A percentile compares a stretch with the other conserved stretches of the same genome.
Evolutionary conservation across 2,113 vertebrate species (phyloP).

Genomic region (Calyptomena viridis): DNA sequence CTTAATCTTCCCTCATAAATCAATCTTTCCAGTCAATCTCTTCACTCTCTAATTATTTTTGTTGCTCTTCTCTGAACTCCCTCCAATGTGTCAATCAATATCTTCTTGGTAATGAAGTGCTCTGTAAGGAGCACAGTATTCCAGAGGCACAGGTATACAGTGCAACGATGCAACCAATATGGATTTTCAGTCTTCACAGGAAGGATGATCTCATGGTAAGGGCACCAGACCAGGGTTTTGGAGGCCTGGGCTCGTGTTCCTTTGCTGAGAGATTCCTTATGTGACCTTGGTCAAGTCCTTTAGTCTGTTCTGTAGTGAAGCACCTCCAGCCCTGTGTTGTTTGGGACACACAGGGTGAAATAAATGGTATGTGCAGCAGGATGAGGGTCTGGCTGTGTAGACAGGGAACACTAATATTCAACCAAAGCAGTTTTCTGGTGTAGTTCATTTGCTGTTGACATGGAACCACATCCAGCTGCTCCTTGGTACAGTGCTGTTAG

Average conservation of each 20-base stretch:
- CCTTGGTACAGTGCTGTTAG: not conserved
- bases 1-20: slow-evolving; percentile 65
- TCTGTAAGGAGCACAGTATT: slow-evolving; percentile 18
- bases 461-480: fast-evolving
- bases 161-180: not conserved
- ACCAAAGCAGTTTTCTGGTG: not conserved
- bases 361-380: not conserved
- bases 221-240: not conserved
- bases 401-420: not conserved
- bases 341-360: not conserved
- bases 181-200: slow-evolving; percentile 41
- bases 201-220: slow-evolving; percentile 6
- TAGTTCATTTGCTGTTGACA: fast-evolving
- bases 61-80: slow-evolving; percentile 66
- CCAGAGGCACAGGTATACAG: slow-evolving; percentile 14
- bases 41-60: slow-evolving; percentile 68
- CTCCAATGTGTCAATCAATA: slow-evolving; percentile 67
- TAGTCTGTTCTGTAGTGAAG: not conserved
- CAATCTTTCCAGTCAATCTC: slow-evolving; percentile 66
- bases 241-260: not conserved
- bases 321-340: not conserved
- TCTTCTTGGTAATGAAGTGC: slow-evolving; percentile 56
- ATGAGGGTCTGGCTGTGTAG: not conserved
- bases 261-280: not conserved
- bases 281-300: not conserved